Conservation (phyloP, 2,113 vertebrate species). For the Lepus europaeus region DNA sequence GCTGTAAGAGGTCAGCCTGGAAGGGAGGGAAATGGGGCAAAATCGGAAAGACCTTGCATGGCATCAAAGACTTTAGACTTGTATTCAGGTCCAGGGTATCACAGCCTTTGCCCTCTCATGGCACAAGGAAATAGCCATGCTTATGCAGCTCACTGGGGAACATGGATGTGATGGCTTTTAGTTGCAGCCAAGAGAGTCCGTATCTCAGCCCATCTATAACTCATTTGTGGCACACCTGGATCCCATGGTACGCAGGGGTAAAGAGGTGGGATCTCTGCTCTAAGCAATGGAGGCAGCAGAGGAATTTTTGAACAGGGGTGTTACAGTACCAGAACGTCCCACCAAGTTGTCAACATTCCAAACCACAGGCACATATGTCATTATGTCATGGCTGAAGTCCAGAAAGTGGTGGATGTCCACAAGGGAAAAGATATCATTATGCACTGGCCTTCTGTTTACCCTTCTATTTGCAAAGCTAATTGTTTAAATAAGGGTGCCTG, state of each 20-base stretch:
- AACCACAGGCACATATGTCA: not conserved
- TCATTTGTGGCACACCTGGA: not conserved
- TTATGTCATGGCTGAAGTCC: not conserved
- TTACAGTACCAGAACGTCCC: not conserved
- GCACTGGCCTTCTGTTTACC: not conserved
- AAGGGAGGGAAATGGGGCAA: not conserved
- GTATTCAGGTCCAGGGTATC: not conserved
- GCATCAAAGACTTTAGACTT: not conserved
- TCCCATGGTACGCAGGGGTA: not conserved
- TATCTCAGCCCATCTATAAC: not conserved
- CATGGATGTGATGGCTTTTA: not conserved
- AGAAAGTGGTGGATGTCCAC: not conserved
- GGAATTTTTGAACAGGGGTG: not conserved
- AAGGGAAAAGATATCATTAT: not conserved
- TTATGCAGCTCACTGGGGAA: not conserved
- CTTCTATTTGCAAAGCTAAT: constrained; percentile 49
- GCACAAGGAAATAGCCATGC: not conserved
- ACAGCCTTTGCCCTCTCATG: not conserved
- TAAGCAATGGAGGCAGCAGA: not conserved
- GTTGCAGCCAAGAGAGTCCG: not conserved
- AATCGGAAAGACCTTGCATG: not conserved
- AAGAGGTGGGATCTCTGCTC: not conserved
- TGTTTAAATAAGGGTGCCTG: constrained; percentile 27
- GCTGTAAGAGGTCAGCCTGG: not conserved
- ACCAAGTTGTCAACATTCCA: not conserved